Evolutionary conservation across 2,113 vertebrate species (phyloP).

Genomic region (Ciconia maguari): DNA sequence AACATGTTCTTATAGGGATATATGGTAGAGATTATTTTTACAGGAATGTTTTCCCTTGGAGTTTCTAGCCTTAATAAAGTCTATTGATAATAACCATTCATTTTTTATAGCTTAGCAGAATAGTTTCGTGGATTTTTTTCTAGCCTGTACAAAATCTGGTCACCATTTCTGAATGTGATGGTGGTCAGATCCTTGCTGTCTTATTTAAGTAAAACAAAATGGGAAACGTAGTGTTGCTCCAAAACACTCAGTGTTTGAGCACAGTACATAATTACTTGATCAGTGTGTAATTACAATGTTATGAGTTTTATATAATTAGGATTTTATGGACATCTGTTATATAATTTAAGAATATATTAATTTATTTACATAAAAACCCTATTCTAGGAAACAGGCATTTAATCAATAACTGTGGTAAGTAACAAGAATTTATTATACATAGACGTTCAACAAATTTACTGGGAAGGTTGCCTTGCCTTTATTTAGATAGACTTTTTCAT

Average conservation of each 20-base stretch:
- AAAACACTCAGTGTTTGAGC: neutral
- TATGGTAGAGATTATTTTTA: neutral
- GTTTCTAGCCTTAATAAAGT: neutral
- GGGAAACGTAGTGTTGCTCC: neutral
- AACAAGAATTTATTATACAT: neutral
- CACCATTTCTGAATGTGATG: neutral
- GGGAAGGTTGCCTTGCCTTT: neutral
- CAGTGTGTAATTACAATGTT: constrained; percentile 14
- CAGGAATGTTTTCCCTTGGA: neutral
- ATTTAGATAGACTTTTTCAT: neutral
- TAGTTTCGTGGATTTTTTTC: neutral
- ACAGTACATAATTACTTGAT: constrained; percentile 22
- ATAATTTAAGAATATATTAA: constrained; percentile 37
- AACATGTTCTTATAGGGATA: neutral
- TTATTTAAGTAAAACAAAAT: constrained; percentile 3
- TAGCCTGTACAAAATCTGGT: neutral
- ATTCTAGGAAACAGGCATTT: constrained; percentile 7
- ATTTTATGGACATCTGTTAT: constrained; percentile 54
- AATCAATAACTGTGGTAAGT: constrained; percentile 1
- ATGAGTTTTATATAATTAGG: constrained; percentile 25
- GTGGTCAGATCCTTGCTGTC: neutral
- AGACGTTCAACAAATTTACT: neutral
- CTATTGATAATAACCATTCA: neutral
- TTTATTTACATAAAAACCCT: constrained; percentile 15
- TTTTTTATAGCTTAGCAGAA: neutral